Evolutionary conservation across 2,797 vertebrate genomes (phyloP).

Genomic region (Pseudochirops corinnae): DNA sequence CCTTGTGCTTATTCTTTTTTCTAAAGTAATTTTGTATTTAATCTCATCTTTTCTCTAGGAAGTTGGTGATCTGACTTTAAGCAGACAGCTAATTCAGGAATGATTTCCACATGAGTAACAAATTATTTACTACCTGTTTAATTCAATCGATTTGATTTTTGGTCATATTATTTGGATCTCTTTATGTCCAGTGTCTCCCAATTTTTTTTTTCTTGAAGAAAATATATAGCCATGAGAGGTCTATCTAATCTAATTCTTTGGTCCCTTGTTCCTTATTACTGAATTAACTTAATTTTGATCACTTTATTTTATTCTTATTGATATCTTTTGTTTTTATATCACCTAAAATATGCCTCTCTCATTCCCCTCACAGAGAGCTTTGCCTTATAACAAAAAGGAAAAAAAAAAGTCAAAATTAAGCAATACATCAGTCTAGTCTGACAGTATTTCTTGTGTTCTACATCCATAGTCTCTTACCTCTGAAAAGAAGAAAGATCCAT

Average conservation of each 20-base stretch:
- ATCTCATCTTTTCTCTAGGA: background rate
- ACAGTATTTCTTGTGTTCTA: background rate
- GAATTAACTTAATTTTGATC: background rate
- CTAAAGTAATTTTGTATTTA: background rate
- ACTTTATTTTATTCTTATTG: background rate
- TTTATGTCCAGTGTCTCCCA: background rate
- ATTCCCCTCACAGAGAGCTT: background rate
- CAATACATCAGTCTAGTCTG: background rate
- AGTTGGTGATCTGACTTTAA: background rate
- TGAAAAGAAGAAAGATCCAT: background rate
- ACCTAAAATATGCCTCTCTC: background rate
- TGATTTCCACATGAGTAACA: background rate
- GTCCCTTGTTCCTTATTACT: background rate
- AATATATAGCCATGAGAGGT: background rate
- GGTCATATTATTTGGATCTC: background rate
- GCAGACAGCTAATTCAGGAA: background rate
- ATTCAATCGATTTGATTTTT: background rate
- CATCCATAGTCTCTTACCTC: background rate
- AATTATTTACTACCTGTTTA: background rate
- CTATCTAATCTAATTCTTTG: background rate
- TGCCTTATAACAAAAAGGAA: background rate
- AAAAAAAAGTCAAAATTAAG: background rate
- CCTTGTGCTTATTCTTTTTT: background rate
- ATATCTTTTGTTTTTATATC: background rate
- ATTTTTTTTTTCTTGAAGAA: background rate